Percentiles rank a stretch among this genome's conserved stretches.
Evolutionary conservation across 2,113 vertebrate species (phyloP).

Genomic region (Cyprinodon tularosa): DNA sequence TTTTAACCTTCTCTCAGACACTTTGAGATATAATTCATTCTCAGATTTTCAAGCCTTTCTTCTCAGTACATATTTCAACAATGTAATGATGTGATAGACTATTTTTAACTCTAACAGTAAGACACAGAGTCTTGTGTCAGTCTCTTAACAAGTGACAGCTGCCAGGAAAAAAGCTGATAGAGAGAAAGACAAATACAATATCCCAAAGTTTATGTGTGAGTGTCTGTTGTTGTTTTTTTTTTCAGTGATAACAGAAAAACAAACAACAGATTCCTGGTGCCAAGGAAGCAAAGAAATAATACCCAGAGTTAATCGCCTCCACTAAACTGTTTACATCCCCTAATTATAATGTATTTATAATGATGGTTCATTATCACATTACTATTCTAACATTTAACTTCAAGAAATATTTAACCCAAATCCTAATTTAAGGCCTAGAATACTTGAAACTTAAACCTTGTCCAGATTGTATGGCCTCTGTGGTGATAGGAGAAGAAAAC

Average conservation of each 20-base stretch:
- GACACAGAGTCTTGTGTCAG: constrained; percentile 26
- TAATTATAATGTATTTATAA: not conserved
- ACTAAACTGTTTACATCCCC: not conserved
- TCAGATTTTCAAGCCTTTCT: no score
- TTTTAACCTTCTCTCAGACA: not conserved
- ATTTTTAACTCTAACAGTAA: constrained; percentile 54
- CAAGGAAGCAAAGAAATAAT: constrained; percentile 3
- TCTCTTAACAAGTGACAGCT: constrained; percentile 42
- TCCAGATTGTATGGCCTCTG: not conserved
- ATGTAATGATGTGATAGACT: constrained; percentile 12
- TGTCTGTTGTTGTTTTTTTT: constrained; percentile 28
- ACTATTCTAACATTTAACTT: not conserved
- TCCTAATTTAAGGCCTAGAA: not conserved
- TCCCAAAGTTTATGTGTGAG: constrained; percentile 1
- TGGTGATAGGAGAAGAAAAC: not conserved
- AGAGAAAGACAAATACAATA: constrained; percentile 2
- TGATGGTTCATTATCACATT: not conserved
- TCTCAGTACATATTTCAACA: no score
- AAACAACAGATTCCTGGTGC: constrained; percentile 35
- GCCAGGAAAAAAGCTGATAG: constrained; percentile 7
- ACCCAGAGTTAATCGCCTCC: not conserved
- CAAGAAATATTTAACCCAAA: not conserved
- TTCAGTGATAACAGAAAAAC: constrained; percentile 38
- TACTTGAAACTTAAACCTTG: not conserved
- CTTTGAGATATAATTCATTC: not conserved